phyloP scores from a whole-genome alignment of 2,113 vertebrate genomes.

The Aythya baeri region DNA sequence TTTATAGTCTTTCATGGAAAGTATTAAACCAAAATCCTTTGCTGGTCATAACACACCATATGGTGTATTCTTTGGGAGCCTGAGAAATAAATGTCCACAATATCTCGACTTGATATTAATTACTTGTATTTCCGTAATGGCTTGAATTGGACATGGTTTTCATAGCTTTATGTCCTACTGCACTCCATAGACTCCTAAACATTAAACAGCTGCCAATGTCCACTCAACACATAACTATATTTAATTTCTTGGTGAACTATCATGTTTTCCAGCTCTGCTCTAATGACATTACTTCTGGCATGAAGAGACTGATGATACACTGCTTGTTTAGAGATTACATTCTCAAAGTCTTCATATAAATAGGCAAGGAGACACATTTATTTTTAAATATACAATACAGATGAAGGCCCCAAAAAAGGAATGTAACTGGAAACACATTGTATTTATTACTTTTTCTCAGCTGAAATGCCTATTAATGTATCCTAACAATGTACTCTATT shows the following conservation, averaged over 20 bases:
- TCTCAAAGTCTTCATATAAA: neutral
- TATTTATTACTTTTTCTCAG: neutral
- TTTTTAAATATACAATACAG: neutral
- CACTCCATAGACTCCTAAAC: neutral
- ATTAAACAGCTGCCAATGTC: neutral
- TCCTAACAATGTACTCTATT: neutral
- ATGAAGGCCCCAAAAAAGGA: neutral
- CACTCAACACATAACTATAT: neutral
- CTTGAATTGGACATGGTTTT: neutral
- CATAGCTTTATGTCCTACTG: neutral
- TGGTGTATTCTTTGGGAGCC: neutral
- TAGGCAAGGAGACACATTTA: neutral
- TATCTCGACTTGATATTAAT: neutral
- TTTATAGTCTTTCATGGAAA: neutral
- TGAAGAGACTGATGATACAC: neutral
- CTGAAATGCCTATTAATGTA: neutral
- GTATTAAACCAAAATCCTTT: constrained; percentile 3
- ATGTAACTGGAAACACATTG: neutral
- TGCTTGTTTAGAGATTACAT: neutral
- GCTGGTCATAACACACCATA: neutral
- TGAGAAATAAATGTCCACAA: neutral
- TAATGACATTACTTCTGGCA: neutral
- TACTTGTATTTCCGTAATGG: neutral
- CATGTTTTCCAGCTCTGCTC: neutral
- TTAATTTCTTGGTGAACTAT: neutral